phyloP scores from a whole-genome alignment of 1,140 invertebrate species.

The Chrysomallon squamiferum region DNA sequence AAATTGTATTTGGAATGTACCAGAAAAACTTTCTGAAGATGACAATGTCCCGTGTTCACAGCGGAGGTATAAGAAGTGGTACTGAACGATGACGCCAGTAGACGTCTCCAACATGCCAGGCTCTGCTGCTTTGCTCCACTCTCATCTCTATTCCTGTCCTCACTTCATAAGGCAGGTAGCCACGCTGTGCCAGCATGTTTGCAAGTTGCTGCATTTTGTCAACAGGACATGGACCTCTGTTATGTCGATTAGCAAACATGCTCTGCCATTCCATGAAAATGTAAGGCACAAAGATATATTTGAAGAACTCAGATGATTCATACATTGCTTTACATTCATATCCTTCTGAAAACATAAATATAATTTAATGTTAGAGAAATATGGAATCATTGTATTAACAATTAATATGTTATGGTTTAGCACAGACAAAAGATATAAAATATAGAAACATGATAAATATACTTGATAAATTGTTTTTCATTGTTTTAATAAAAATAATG shows the following conservation, averaged over 20 bases:
- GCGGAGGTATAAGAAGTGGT: slow-evolving; percentile 16
- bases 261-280: slow-evolving; percentile 58
- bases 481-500: not conserved
- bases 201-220: slow-evolving; percentile 20
- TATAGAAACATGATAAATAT: too few species aligned
- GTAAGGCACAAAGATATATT: slow-evolving; percentile 41
- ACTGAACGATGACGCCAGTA: slow-evolving; percentile 26
- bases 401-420: not conserved
- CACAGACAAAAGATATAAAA: too few species aligned
- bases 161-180: slow-evolving; percentile 35
- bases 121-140: slow-evolving; percentile 10
- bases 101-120: slow-evolving; percentile 31
- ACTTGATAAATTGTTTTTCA: not conserved
- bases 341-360: slow-evolving; percentile 33
- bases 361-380: not conserved
- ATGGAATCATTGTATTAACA: not conserved
- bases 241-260: slow-evolving; percentile 27
- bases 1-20: too few species aligned
- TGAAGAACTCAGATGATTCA: slow-evolving; percentile 32
- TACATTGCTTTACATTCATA: slow-evolving; percentile 48
- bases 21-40: too few species aligned
- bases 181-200: slow-evolving; percentile 16
- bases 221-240: slow-evolving; percentile 14
- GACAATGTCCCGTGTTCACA: slow-evolving; percentile 1
- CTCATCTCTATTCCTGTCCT: slow-evolving; percentile 22